Evolutionary conservation across 2,113 vertebrate genomes (phyloP), one percentile per base, ranked within the genome.

Genomic region (Nycticebus coucang): DNA sequence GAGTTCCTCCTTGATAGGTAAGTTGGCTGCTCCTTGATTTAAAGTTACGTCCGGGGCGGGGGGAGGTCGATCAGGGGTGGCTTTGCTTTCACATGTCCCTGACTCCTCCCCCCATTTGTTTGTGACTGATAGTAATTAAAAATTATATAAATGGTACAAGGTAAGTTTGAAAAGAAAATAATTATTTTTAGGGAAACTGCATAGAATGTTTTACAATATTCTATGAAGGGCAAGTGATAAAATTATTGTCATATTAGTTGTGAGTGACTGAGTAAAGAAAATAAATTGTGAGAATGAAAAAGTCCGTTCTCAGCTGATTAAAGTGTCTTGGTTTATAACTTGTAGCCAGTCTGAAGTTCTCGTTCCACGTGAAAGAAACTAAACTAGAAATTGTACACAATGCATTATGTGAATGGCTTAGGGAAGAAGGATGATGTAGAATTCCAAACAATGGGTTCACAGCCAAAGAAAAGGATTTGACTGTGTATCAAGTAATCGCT

Each of bases 161-260:
- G 82, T 83, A 89, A 71, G 26, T 86, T 95, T 89, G 87, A 50
- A 89, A 35, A 59, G 53, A 87, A 83, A 89, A 78, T 14, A 37
- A 12, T 71, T 86, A 75, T 81, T 87, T 87, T 71, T 79, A 57
- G 19, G 50, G 18, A 94, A 92, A 45, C 14, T 30, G 14, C 74
- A 60, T 64, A 14, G 37, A 94, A 94, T 92, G 22, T 69, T 74
- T 87, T 37, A 64, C 50, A 87, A 83, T 78, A 8, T 85, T 82
- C 41, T 37, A 53, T 83, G 75, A 87, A 89, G 90, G 7, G 17
- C 37, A 85, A 94, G 69, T 64, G 87, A 75, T 88, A 82, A 90
- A 68, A 79, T 41, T 41, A 50, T 59, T 68, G 10, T 84, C 88
- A 91, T 88, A 19, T 87, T 66, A 60, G 37, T 72, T 85, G 84